Evolutionary conservation across 2,797 vertebrate species (phyloP).

Genomic region (Sciurus carolinensis): DNA sequence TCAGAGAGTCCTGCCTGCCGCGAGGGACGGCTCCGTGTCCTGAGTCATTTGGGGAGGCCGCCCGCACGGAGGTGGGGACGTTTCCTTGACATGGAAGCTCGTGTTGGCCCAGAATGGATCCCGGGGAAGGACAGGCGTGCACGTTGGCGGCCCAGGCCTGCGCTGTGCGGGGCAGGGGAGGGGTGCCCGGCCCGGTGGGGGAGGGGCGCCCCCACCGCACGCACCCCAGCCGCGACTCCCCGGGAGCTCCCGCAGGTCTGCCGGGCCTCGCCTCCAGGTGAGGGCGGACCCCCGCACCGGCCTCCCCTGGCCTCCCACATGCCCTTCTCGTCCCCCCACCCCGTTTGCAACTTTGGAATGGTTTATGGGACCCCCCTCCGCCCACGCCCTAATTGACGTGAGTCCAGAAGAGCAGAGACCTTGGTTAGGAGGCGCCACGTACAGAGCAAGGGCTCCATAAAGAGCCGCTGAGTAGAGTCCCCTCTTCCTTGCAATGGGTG

Average conservation of each 20-base stretch:
- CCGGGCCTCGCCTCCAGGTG: neutral
- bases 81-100: neutral
- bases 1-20: too few relatives aligned
- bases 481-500: neutral
- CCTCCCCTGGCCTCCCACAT: neutral
- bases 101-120: neutral
- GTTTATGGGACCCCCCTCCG: neutral
- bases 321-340: neutral
- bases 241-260: too few relatives aligned
- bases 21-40: neutral
- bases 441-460: neutral
- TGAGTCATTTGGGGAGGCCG: neutral
- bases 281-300: neutral
- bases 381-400: too few relatives aligned
- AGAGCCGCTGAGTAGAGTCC: neutral
- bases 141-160: fast-evolving
- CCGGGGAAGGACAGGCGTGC: neutral
- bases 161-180: fast-evolving
- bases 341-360: neutral
- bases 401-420: neutral
- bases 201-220: neutral
- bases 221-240: neutral
- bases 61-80: neutral
- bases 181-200: neutral
- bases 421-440: too few relatives aligned